Conservation (phyloP, 2,888 invertebrate genomes). For the Romanomermis culicivorax region DNA sequence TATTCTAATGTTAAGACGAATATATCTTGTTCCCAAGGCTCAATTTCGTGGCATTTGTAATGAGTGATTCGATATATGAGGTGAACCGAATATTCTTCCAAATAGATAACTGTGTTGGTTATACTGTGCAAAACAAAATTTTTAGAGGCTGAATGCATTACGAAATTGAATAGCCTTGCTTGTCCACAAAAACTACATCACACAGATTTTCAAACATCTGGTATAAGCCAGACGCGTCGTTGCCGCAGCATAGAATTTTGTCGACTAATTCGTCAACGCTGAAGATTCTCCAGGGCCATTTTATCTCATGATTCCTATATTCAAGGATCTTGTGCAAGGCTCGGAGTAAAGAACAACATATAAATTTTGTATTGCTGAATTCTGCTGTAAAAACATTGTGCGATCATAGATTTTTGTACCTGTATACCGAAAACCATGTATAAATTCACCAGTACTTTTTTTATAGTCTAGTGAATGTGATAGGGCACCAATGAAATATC, state of each 20-base stretch:
- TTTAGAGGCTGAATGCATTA: background rate
- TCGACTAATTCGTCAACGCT: slow-evolving; percentile 25
- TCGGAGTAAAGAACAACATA: slow-evolving; percentile 29
- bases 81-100: slow-evolving; percentile 31
- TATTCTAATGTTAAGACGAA: slow-evolving; percentile 31
- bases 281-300: slow-evolving; percentile 28
- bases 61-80: slow-evolving; percentile 26
- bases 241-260: slow-evolving; percentile 29
- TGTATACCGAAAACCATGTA: slow-evolving; percentile 35
- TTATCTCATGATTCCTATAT: slow-evolving; percentile 27
- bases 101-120: slow-evolving; percentile 20
- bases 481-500: slow-evolving; percentile 31
- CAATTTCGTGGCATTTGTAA: slow-evolving; percentile 24
- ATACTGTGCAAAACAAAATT: slow-evolving; percentile 16
- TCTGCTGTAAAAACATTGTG: no score
- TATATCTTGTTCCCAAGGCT: slow-evolving; percentile 13
- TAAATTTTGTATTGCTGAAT: no score
- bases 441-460: slow-evolving; percentile 34
- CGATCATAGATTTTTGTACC: no score
- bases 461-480: slow-evolving; percentile 33
- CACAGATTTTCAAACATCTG: slow-evolving; percentile 33
- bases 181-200: slow-evolving; percentile 23
- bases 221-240: slow-evolving; percentile 33
- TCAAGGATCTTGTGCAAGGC: slow-evolving; percentile 30
- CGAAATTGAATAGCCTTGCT: no score